Percentiles rank a stretch among this genome's conserved stretches.
Evolutionary conservation across 2,888 invertebrate genomes (phyloP).

Genomic region (Tetrapedia diversipes): DNA sequence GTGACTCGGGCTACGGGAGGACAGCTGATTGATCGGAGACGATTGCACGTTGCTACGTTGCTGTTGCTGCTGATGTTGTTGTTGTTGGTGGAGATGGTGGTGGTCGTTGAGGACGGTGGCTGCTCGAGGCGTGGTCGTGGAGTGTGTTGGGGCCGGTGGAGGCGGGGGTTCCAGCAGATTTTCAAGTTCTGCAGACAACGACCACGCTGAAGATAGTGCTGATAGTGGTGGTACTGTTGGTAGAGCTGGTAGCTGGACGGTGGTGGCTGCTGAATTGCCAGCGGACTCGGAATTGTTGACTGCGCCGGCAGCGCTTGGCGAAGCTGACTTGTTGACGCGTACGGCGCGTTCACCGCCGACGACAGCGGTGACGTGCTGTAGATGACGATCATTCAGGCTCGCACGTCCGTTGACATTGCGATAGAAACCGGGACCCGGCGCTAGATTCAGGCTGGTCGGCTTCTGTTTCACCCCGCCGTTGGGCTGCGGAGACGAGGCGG

Average conservation of each 20-base stretch:
- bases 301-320: constrained; percentile 68
- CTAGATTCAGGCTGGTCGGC: constrained; percentile 79
- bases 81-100: constrained; percentile 70
- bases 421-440: constrained; percentile 81
- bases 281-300: constrained; percentile 67
- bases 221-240: constrained; percentile 77
- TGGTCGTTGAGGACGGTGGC: constrained; percentile 70
- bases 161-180: constrained; percentile 79
- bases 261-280: constrained; percentile 56
- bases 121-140: constrained; percentile 70
- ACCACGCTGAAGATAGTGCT: constrained; percentile 76
- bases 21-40: constrained; percentile 74
- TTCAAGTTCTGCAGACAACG: constrained; percentile 78
- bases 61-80: constrained; percentile 69
- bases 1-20: constrained; percentile 78
- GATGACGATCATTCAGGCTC: constrained; percentile 80
- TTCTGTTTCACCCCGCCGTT: constrained; percentile 81
- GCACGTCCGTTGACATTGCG: constrained; percentile 81
- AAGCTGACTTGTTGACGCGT: constrained; percentile 75
- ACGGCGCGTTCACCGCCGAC: constrained; percentile 74
- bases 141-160: constrained; percentile 79
- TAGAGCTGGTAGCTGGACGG: constrained; percentile 74
- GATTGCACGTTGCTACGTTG: constrained; percentile 74
- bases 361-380: constrained; percentile 76
- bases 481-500: constrained; percentile 79